These are phyloP conservation scores for Sialia sialis DNA, from an alignment of 2,113 vertebrate genomes.

Conservation along the genomic window DNA sequence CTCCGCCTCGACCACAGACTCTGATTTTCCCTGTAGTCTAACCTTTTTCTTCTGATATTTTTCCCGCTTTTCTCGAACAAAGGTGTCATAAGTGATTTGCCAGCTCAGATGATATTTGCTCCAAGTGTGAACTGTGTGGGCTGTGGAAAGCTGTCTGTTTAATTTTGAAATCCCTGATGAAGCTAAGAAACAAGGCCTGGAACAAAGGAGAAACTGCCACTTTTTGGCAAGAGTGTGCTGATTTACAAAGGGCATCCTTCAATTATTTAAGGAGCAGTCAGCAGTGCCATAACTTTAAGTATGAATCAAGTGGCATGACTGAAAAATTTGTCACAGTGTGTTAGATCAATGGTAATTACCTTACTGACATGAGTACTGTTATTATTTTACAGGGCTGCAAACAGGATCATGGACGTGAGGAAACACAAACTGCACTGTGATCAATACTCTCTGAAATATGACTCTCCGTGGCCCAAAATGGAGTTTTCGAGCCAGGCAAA, in stretches of 20 bases:
- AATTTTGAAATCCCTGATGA: slow-evolving; percentile 68
- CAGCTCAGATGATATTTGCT: slow-evolving; percentile 24
- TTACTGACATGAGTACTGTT: slow-evolving; percentile 96
- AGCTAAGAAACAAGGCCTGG: slow-evolving; percentile 49
- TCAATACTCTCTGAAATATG: slow-evolving; percentile 94
- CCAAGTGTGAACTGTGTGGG: not conserved
- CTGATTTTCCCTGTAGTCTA: slow-evolving; percentile 3
- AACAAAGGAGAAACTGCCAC: slow-evolving; percentile 65
- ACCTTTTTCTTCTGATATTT: not conserved
- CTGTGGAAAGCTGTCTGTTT: slow-evolving; percentile 59
- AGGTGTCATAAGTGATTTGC: slow-evolving; percentile 52
- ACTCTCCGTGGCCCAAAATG: slow-evolving; percentile 83
- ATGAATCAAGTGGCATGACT: slow-evolving; percentile 88
- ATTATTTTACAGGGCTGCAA: slow-evolving; percentile 98
- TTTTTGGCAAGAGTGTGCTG: slow-evolving; percentile 56
- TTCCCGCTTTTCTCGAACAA: not conserved
- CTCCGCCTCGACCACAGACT: not conserved
- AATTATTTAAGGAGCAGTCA: slow-evolving; percentile 75
- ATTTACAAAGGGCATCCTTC: slow-evolving; percentile 74
- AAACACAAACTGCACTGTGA: slow-evolving; percentile 81
- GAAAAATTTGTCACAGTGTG: slow-evolving; percentile 88
- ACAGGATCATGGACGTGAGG: slow-evolving; percentile 86
- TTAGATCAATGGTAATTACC: slow-evolving; percentile 99
- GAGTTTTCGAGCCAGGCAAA: slow-evolving; percentile 86
- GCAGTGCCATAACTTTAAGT: slow-evolving; percentile 74